These are phyloP conservation scores for Tetheella fluctuosa DNA, from an alignment of 2,888 invertebrate genomes.

Conservation along the genomic window DNA sequence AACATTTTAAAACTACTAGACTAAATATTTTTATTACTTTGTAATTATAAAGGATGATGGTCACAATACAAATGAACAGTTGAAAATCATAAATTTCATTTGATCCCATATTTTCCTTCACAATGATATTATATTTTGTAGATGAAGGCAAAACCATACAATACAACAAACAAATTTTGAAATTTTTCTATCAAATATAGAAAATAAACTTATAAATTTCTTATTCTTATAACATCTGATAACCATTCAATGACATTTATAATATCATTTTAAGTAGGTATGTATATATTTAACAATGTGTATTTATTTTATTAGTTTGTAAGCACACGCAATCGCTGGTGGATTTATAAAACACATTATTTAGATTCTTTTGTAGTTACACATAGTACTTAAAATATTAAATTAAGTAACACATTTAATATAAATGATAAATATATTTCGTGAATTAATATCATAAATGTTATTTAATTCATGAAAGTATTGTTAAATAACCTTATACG, in stretches of 20 bases:
- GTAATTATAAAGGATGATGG: neutral
- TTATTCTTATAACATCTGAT: neutral
- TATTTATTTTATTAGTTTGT: neutral
- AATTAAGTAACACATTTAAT: too few relatives aligned
- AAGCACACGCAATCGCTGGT: neutral
- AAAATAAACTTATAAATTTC: too few relatives aligned
- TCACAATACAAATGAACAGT: neutral
- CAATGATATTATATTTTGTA: neutral
- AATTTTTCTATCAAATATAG: neutral
- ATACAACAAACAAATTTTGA: neutral
- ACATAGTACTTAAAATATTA: neutral
- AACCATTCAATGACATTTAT: neutral
- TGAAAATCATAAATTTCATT: neutral
- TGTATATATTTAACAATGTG: neutral
- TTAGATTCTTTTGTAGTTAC: neutral
- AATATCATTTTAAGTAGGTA: neutral
- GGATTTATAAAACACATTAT: conserved; percentile 1
- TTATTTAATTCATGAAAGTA: too few relatives aligned
- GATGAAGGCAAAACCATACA: neutral
- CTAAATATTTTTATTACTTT: neutral
- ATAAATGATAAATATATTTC: too few relatives aligned
- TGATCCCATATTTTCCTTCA: neutral
- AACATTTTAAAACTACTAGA: neutral
- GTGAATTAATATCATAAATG: too few relatives aligned
- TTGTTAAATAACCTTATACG: neutral